Base-by-base conservation (phyloP, 2,113 vertebrate species). In the Hepsetus odoe region DNA sequence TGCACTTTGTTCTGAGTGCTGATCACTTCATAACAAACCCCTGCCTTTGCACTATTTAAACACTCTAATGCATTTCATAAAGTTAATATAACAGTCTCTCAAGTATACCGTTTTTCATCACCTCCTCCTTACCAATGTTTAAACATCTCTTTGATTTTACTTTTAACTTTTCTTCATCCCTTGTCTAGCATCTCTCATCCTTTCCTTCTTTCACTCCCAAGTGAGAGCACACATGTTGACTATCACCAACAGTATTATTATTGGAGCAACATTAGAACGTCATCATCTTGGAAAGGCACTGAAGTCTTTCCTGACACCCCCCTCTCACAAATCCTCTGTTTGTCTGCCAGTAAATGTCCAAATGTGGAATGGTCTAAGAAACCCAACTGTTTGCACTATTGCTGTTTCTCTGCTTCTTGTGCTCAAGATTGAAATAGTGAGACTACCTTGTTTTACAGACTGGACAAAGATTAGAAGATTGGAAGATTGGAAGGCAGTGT, bases 171-270 rank as follows among this genome's bases (percentile, higher is more conserved):
- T 1, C 74, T 30, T 24, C 49, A 11, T 16, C 70, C 18, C n/a
- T 66, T 32, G 16, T 5, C 28, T 38, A 79, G 81, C 8, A 18
- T 35, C 30, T 67, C 24, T 42, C 42, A 42, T 49, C 32, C 22
- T 35, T 38, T 74, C 38, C 51, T 46, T 65, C 18, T 55, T 80
- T 35, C 72, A 49, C 82, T 83, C 49, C 68, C 73, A 56, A 71
- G 79, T 55, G 35, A 38, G 61, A 33, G 49, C 70, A 32, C 70
- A 32, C 85, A 76, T 80, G 85, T 88, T 88, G 81, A 85, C 81
- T 82, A 75, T 85, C 79, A 77, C 83, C 83, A 87, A 80, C 32
- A 58, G 71, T 74, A 67, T 82, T 83, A 71, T 88, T 83, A 81
- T 88, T 86, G 81, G 84, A 86, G 66, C 79, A 86, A 87, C 77